phyloP scores from a whole-genome alignment of 2,113 vertebrate species.

The Butastur rufipennis region DNA sequence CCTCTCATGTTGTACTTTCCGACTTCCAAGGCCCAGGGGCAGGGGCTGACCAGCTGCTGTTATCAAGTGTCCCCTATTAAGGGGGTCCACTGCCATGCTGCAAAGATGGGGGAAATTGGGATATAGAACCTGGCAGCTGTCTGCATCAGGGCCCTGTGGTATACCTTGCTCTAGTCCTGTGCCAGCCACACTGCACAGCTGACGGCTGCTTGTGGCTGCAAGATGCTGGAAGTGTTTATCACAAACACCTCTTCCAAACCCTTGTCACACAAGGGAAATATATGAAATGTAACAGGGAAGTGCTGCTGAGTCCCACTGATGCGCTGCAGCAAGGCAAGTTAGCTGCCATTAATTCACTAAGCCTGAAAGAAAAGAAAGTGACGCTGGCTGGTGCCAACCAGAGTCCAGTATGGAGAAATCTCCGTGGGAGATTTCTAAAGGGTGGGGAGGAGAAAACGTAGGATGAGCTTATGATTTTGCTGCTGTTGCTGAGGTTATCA shows the following conservation, averaged over 20 bases:
- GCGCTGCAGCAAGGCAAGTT: not conserved
- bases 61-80: not conserved
- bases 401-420: not conserved
- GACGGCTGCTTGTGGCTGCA: not conserved
- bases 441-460: not conserved
- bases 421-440: not conserved
- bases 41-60: not conserved
- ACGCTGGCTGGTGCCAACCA: not conserved
- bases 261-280: fast-evolving
- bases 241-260: not conserved
- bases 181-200: not conserved
- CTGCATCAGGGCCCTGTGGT: not conserved
- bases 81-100: too few relatives aligned
- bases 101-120: not conserved
- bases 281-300: not conserved
- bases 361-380: not conserved
- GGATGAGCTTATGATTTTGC: not conserved
- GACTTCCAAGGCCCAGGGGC: not conserved
- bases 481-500: not conserved
- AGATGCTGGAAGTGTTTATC: not conserved
- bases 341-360: not conserved
- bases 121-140: not conserved
- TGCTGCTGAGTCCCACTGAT: not conserved
- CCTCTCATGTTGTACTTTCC: not conserved
- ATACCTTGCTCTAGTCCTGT: not conserved